Evolutionary conservation across 2,888 invertebrate species (phyloP).

Genomic region (Stegana nigrithorax): DNA sequence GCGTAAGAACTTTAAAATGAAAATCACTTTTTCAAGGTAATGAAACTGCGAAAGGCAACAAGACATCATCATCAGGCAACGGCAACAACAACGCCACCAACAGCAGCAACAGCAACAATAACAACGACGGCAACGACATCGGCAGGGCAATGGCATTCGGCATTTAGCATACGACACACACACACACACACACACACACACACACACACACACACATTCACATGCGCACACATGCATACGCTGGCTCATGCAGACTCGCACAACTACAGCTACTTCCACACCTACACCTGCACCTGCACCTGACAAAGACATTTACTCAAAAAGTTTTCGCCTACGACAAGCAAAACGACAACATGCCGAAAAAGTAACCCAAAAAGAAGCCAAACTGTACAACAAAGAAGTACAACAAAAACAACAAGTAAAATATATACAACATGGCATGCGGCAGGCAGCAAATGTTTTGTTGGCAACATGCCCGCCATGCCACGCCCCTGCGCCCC

Average conservation of each 20-base stretch:
- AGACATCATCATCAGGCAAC: too few relatives aligned
- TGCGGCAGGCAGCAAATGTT: constrained; percentile 39
- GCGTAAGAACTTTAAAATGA: background rate
- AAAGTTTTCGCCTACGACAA: constrained; percentile 47
- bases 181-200: constrained; percentile 16
- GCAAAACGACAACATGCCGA: constrained; percentile 30
- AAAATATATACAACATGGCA: constrained; percentile 30
- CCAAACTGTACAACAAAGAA: background rate
- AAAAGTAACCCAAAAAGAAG: too few relatives aligned
- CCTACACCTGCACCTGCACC: constrained; percentile 45
- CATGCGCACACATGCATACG: background rate
- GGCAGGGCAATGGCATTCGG: background rate
- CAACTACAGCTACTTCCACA: background rate
- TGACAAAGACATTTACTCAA: constrained; percentile 61
- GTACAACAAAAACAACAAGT: constrained; percentile 19
- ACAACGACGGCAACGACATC: background rate
- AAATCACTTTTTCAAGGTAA: constrained; percentile 39
- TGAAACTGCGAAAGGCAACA: constrained; percentile 53
- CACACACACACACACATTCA: background rate
- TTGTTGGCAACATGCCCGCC: constrained; percentile 55
- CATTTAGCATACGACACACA: constrained; percentile 29
- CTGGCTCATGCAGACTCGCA: too few relatives aligned
- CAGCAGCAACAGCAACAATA: constrained; percentile 4
- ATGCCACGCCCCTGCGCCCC: too few relatives aligned
- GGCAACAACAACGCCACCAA: too few relatives aligned